Percentiles rank a stretch among this genome's conserved stretches.
Evolutionary conservation across 2,888 invertebrate genomes (phyloP).

Genomic region (Apocheima hispidaria): DNA sequence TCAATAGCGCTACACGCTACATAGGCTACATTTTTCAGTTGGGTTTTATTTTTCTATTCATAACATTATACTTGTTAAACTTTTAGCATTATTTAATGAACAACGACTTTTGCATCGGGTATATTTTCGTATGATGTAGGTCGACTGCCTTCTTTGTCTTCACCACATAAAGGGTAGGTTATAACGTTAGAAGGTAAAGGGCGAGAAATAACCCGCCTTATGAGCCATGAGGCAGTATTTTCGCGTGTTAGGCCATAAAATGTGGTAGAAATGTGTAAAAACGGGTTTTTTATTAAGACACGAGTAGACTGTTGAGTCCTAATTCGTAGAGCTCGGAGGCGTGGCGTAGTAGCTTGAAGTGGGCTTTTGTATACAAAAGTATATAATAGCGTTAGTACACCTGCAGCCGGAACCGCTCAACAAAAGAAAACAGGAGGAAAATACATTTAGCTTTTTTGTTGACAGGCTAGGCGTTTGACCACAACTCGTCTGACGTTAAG

Average conservation of each 20-base stretch:
- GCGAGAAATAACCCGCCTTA: conserved; percentile 11
- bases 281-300: conserved; percentile 4
- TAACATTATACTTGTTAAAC: too few relatives aligned
- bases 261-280: conserved; percentile 9
- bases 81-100: background rate
- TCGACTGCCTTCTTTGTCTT: background rate
- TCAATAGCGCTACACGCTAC: too few relatives aligned
- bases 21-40: too few relatives aligned
- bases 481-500: too few relatives aligned
- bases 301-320: conserved; percentile 1
- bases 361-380: background rate
- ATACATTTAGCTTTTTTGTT: too few relatives aligned
- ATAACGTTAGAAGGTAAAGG: conserved; percentile 10
- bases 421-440: too few relatives aligned
- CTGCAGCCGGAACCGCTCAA: too few relatives aligned
- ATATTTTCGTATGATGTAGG: background rate
- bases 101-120: background rate
- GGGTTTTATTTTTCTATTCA: background rate
- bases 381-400: too few relatives aligned
- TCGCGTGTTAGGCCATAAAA: conserved; percentile 10
- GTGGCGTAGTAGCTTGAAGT: background rate
- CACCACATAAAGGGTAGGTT: conserved; percentile 5
- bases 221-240: conserved; percentile 8
- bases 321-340: conserved; percentile 1
- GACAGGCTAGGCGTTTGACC: too few relatives aligned